These are phyloP conservation scores for Chaetogeoica ovagalla DNA, from an alignment of 2,888 invertebrate genomes.

Conservation along the genomic window DNA sequence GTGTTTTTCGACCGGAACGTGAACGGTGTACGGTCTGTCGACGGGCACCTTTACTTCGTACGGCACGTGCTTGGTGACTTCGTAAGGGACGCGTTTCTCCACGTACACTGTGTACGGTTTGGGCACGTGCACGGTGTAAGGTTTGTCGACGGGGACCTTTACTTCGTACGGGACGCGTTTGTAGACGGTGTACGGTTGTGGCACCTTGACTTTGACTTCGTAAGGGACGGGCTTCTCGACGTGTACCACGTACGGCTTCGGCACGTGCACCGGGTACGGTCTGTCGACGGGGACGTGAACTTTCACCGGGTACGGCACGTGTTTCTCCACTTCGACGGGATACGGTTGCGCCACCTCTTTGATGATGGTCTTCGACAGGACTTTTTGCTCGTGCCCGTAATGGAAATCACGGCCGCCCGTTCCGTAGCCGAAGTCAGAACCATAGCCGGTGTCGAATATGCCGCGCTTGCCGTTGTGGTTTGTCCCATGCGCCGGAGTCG, in stretches of 20 bases:
- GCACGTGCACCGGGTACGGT: conserved; percentile 55
- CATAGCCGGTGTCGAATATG: conserved; percentile 46
- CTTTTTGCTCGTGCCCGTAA: conserved; percentile 31
- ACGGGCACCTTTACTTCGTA: conserved; percentile 73
- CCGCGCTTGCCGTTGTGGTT: conserved; percentile 44
- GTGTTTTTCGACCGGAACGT: conserved; percentile 65
- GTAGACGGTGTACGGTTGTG: conserved; percentile 56
- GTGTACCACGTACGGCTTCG: conserved; percentile 56
- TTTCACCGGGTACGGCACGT: conserved; percentile 57
- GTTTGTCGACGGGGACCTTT: conserved; percentile 55
- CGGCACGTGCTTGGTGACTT: conserved; percentile 60
- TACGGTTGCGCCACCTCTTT: conserved; percentile 55
- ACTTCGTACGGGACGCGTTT: conserved; percentile 56
- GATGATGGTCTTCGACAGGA: conserved; percentile 53
- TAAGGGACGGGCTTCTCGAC: conserved; percentile 55
- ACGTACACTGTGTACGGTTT: conserved; percentile 55
- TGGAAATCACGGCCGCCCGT: conserved; percentile 16
- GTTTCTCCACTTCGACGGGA: conserved; percentile 57
- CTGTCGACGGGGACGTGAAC: conserved; percentile 67
- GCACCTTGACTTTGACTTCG: conserved; percentile 56
- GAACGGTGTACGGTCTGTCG: conserved; percentile 57
- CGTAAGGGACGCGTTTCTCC: conserved; percentile 55
- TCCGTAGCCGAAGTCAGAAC: conserved; percentile 22
- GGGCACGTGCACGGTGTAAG: conserved; percentile 55
- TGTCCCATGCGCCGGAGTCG: conserved; percentile 37